A percentile compares a stretch with the other conserved stretches of the same genome.
Evolutionary conservation across 2,888 invertebrate species (phyloP).

Genomic region (Lithophane semibrunnea): DNA sequence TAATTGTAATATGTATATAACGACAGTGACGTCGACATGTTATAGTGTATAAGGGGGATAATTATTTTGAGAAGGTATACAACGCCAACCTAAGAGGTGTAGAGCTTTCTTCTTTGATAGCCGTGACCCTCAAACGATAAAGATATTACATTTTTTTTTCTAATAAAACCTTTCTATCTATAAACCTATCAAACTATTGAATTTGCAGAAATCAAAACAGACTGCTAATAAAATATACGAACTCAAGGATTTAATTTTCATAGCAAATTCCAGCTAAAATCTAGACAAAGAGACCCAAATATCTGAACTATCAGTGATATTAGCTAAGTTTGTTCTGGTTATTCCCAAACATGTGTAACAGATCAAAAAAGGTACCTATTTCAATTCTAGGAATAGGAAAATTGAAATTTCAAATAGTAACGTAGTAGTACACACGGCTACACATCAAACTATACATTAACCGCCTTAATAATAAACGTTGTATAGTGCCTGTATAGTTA

Average conservation of each 20-base stretch:
- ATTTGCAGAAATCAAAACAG: background rate
- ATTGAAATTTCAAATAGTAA: background rate
- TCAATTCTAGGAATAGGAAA: background rate
- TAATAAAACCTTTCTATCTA: background rate
- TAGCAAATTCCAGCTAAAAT: background rate
- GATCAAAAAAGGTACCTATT: background rate
- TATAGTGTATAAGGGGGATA: too few relatives aligned
- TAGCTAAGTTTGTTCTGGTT: background rate
- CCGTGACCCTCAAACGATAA: background rate
- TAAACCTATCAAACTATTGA: background rate
- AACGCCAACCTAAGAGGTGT: too few relatives aligned
- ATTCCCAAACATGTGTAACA: background rate
- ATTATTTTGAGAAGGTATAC: too few relatives aligned
- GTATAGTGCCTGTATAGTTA: too few relatives aligned
- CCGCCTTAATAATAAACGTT: too few relatives aligned
- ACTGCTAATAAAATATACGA: background rate
- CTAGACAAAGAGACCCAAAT: background rate
- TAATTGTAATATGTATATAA: background rate
- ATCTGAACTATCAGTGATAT: constrained; percentile 8
- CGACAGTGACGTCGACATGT: too few relatives aligned
- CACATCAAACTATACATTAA: too few relatives aligned
- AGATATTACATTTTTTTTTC: too few relatives aligned
- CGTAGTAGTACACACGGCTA: too few relatives aligned
- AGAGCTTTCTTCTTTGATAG: background rate
- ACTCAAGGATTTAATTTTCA: background rate